Conservation (phyloP, 1,140 invertebrate species). For the Pseudomyrmex cubaensis region DNA sequence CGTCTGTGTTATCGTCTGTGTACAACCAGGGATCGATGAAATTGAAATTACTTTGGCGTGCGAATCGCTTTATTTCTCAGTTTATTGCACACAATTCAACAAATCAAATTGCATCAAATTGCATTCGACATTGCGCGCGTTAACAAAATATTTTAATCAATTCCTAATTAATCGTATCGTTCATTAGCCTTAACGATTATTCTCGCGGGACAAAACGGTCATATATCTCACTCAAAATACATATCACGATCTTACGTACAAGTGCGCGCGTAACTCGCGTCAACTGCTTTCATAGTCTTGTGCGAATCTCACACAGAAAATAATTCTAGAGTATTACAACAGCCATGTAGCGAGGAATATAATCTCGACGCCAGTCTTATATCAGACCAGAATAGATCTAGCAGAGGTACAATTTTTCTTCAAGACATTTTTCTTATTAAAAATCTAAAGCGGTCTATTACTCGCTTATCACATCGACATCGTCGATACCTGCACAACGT, state of each 20-base stretch:
- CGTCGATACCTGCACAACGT: too few species aligned
- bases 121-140: background rate
- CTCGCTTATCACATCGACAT: too few species aligned
- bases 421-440: too few species aligned
- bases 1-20: too few species aligned
- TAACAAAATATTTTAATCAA: slow-evolving; percentile 12
- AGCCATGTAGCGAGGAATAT: slow-evolving; percentile 2
- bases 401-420: slow-evolving; percentile 1
- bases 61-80: slow-evolving; percentile 23
- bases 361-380: slow-evolving; percentile 32
- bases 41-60: background rate
- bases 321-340: slow-evolving; percentile 32
- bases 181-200: slow-evolving; percentile 15
- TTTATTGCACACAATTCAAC: background rate
- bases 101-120: slow-evolving; percentile 9
- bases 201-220: background rate
- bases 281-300: too few species aligned
- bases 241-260: background rate
- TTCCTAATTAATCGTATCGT: slow-evolving; percentile 27
- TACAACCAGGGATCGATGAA: background rate
- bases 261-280: background rate
- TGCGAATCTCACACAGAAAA: background rate
- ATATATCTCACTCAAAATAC: slow-evolving; percentile 36
- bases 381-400: background rate
- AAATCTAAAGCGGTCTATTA: too few species aligned